Evolutionary conservation across 2,113 vertebrate species (phyloP), one percentile per base, ranked within the genome.

Genomic region (Okapia johnstoni): DNA sequence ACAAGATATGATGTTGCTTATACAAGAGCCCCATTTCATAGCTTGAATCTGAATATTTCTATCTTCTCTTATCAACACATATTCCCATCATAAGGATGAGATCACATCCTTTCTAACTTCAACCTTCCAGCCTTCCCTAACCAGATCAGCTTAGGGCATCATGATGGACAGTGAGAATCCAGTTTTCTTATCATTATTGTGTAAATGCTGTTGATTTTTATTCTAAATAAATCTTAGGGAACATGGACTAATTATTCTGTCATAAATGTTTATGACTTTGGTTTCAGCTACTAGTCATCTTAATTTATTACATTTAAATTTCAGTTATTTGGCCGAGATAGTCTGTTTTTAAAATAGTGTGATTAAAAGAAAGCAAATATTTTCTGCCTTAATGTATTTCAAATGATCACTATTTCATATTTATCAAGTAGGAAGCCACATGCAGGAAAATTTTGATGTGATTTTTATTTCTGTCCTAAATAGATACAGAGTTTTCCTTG

Each of bases 231-330:
- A 99, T 96, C 94, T 96, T 70, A 91, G 98, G 96, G 98, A 99
- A 99, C 99, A 98, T 98, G 97, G 58, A 98, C 96, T 97, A 99
- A 98, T 98, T 63, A 86, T 96, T 96, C 97, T 98, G 96, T 98
- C 70, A 96, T 98, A 99, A 93, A 96, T 96, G 91, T 83, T 95
- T 97, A 86, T 92, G 96, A 98, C 96, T 96, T 63, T 94, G 89
- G 54, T 66, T 91, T 97, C 92, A 93, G 52, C 33, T 70, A 91
- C 83, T 95, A 85, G n/a, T 96, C 28, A 96, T 13, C 58, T 90
- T 93, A 88, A 93, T 85, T 94, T 60, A 83, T 84, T 90, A 93
- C 0, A 0, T 76, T 15, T 94, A 88, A 92, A 77, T 87, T 96
- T 92, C 66, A 98, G 90, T 88, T 84, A 97, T 95, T 97, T 97